Evolutionary conservation across 2,113 vertebrate species (phyloP).

Genomic region (Poicephalus gulielmi): DNA sequence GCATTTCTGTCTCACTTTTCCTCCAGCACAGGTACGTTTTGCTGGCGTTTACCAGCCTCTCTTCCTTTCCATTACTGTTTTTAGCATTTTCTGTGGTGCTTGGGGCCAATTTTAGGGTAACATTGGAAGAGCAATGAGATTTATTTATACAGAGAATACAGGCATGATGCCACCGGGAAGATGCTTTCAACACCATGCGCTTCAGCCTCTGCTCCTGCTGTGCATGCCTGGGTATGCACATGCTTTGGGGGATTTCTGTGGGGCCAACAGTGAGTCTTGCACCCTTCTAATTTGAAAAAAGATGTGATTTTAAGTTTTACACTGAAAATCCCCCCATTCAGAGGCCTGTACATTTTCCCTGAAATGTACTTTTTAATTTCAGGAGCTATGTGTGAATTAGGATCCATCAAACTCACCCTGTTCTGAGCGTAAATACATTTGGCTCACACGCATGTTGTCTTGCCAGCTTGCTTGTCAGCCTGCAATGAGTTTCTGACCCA

Average conservation of each 20-base stretch:
- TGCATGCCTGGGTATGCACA: rapidly evolving
- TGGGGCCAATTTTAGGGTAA: not conserved
- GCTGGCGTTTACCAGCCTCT: not conserved
- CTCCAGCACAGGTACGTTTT: not conserved
- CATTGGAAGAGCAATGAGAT: not conserved
- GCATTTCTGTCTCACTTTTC: not conserved
- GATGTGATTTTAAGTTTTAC: not conserved
- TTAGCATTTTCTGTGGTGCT: not conserved
- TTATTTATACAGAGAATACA: not conserved
- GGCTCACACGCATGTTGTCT: rapidly evolving
- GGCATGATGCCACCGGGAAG: rapidly evolving
- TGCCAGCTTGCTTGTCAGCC: not conserved
- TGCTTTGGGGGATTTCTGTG: not conserved
- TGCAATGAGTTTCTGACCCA: not conserved
- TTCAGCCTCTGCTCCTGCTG: not conserved
- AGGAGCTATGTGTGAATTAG: not conserved
- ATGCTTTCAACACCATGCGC: not conserved
- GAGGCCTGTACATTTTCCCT: not conserved
- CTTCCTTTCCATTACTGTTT: not conserved
- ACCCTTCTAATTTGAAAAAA: not conserved
- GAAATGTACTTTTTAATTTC: not conserved
- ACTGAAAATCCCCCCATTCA: not conserved
- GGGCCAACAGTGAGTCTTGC: not conserved
- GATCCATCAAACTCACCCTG: not conserved
- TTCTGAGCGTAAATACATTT: not conserved